Percentiles rank a stretch among this genome's conserved stretches.
phyloP scores from a whole-genome alignment of 2,888 invertebrate species.

The Antitype chi region DNA sequence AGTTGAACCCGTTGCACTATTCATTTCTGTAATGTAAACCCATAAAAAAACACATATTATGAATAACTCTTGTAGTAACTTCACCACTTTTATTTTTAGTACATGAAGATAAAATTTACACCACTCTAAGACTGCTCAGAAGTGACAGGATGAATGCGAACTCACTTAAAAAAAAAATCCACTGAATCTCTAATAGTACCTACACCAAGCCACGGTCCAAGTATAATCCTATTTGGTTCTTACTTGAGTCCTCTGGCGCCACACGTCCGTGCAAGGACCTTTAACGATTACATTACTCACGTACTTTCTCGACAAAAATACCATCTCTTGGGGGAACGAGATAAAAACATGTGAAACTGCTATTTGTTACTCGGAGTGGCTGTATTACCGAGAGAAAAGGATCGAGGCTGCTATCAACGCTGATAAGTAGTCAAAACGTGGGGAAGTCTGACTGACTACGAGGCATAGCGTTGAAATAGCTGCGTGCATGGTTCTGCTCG shows the following conservation, averaged over 20 bases:
- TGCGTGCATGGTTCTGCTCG: not conserved
- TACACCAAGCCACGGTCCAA: not conserved
- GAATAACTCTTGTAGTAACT: not conserved
- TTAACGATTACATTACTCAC: not conserved
- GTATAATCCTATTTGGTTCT: not conserved
- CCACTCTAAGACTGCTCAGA: not conserved
- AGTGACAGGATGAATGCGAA: not conserved
- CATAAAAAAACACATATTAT: too few relatives aligned
- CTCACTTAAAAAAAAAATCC: not conserved
- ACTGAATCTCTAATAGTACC: not conserved
- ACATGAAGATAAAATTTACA: not conserved
- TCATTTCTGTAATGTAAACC: not conserved
- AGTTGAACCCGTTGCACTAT: not conserved
- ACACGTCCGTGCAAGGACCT: not conserved
- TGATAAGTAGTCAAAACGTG: slow-evolving; percentile 4
- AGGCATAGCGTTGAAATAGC: not conserved
- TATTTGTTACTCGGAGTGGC: too few relatives aligned
- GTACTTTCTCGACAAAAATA: not conserved
- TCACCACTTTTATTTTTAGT: not conserved
- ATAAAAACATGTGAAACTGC: not conserved
- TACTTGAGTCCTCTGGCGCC: not conserved
- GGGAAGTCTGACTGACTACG: not conserved
- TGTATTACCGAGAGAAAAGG: not conserved
- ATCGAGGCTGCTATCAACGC: not conserved
- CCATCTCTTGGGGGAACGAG: not conserved